Evolutionary conservation across 2,797 vertebrate species (phyloP).

Genomic region (Knipowitschia caucasica): DNA sequence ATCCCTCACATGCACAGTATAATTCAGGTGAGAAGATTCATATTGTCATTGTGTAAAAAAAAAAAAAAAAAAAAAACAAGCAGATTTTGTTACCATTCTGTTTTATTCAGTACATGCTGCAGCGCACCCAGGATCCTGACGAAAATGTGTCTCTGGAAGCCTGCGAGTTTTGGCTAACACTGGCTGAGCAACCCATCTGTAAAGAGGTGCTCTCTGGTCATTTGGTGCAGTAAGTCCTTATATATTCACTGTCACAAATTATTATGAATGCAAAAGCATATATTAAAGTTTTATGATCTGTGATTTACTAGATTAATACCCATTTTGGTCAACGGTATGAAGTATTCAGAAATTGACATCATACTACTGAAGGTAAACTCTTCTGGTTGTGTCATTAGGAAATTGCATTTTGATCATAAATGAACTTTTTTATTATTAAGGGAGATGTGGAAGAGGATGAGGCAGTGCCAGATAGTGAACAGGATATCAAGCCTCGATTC

Average conservation of each 20-base stretch:
- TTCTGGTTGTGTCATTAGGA: background rate
- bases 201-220: conserved; percentile 91
- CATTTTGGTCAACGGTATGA: conserved; percentile 94
- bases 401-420: background rate
- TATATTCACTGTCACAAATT: background rate
- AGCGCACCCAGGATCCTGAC: conserved; percentile 91
- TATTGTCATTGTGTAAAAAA: background rate
- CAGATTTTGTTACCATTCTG: background rate
- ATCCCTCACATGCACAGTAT: conserved; percentile 97
- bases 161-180: conserved; percentile 94
- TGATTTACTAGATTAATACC: conserved; percentile 79
- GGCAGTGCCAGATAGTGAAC: conserved; percentile 88
- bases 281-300: background rate
- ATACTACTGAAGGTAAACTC: conserved; percentile 87
- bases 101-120: conserved; percentile 87
- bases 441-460: conserved; percentile 89
- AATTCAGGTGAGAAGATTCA: conserved; percentile 81
- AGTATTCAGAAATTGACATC: conserved; percentile 96
- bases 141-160: conserved; percentile 94
- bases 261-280: background rate
- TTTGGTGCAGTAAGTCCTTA: conserved; percentile 86
- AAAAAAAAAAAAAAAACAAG: background rate
- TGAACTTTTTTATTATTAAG: too few relatives aligned
- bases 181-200: conserved; percentile 95
- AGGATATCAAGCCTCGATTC: conserved; percentile 95